Percentiles rank a stretch among this genome's conserved stretches.
Evolutionary conservation across 1,140 invertebrate genomes (phyloP).

Genomic region (Heliconius hermathena): DNA sequence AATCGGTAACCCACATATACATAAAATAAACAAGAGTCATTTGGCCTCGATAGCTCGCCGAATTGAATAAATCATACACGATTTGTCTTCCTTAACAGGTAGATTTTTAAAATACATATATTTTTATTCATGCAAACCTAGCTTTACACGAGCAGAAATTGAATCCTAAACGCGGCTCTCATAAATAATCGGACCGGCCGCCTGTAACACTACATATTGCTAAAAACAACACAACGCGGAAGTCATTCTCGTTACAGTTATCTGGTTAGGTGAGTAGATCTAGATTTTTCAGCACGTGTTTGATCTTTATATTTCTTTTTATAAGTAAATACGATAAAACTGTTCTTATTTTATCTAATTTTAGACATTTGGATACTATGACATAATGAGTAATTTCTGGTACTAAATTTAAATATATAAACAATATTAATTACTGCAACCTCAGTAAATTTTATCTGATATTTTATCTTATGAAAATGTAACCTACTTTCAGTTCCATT

Average conservation of each 20-base stretch:
- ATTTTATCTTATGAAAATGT: slow-evolving; percentile 1
- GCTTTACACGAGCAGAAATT: slow-evolving; percentile 77
- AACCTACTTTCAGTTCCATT: slow-evolving; percentile 1
- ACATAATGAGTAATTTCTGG: not conserved
- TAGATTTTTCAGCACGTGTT: slow-evolving; percentile 41
- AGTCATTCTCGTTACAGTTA: slow-evolving; percentile 47
- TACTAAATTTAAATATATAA: not conserved
- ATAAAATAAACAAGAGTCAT: slow-evolving; percentile 62
- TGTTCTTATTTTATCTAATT: not conserved
- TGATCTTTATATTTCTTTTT: slow-evolving; percentile 25
- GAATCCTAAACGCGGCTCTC: slow-evolving; percentile 73
- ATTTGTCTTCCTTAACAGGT: slow-evolving; percentile 76
- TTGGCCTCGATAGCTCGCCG: slow-evolving; percentile 63
- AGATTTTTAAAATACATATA: slow-evolving; percentile 74
- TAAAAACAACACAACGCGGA: slow-evolving; percentile 69
- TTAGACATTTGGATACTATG: not conserved
- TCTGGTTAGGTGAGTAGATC: slow-evolving; percentile 25
- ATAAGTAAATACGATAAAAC: too few relatives aligned
- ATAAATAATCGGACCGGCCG: slow-evolving; percentile 70
- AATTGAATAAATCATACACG: slow-evolving; percentile 72
- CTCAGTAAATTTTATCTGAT: not conserved
- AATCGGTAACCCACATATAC: slow-evolving; percentile 69
- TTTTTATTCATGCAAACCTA: slow-evolving; percentile 78
- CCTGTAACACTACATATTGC: slow-evolving; percentile 54
- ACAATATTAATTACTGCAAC: not conserved